Conservation (phyloP, 30 jellyfish, hydroid and myxozoan genomes). For the Pelagia noctiluca region DNA sequence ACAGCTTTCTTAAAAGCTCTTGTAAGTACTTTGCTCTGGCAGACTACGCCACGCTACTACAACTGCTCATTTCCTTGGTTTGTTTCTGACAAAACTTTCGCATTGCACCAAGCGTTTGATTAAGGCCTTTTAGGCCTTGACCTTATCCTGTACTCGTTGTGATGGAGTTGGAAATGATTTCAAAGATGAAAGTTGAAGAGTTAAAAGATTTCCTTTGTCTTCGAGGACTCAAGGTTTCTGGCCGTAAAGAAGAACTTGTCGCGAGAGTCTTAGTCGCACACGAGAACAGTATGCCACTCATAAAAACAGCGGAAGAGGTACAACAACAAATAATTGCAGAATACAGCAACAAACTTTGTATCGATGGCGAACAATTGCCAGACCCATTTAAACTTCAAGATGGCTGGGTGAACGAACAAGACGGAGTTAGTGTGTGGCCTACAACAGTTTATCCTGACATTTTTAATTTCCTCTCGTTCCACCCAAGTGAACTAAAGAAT, state of each 20-base stretch:
- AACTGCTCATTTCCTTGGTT: too few species aligned
- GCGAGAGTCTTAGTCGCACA: conserved; percentile 58
- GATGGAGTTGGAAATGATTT: conserved; percentile 15
- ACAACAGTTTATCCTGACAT: conserved; percentile 45
- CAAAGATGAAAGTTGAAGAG: conserved; percentile 38
- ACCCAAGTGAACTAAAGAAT: conserved; percentile 29
- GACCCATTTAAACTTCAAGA: conserved; percentile 29
- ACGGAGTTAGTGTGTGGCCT: conserved; percentile 49
- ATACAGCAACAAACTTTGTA: background rate
- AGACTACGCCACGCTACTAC: too few species aligned
- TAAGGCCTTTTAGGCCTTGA: too few species aligned
- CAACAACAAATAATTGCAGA: conserved; percentile 9
- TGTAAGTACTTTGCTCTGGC: too few species aligned
- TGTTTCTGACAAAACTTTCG: too few species aligned
- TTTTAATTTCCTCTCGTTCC: conserved; percentile 10
- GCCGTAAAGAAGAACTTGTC: conserved; percentile 48
- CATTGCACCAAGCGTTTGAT: too few species aligned
- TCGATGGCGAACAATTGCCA: background rate
- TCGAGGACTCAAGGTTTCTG: conserved; percentile 44
- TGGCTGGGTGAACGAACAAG: conserved; percentile 46
- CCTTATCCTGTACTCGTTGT: background rate
- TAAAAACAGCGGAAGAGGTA: conserved; percentile 52
- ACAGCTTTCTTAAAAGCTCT: too few species aligned
- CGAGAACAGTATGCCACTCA: conserved; percentile 20
- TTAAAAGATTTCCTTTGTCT: conserved; percentile 37